These are phyloP conservation scores for Furcula furcula DNA, from an alignment of 2,888 invertebrate species.

Conservation along the genomic window DNA sequence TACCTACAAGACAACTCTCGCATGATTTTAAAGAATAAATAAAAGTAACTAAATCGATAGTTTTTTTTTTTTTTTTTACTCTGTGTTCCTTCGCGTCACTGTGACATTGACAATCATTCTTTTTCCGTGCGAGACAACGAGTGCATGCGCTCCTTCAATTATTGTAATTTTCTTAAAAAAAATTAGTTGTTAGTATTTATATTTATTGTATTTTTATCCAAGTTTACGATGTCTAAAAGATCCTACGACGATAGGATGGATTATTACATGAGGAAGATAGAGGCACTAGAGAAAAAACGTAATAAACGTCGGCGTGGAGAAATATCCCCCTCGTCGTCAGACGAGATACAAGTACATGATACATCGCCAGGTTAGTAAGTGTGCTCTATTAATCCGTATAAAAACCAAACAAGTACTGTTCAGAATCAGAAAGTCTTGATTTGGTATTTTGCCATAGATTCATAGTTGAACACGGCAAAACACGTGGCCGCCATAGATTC, in stretches of 20 bases:
- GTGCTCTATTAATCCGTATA: too few relatives aligned
- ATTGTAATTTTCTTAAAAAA: neutral
- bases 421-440: too few relatives aligned
- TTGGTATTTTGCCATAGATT: too few relatives aligned
- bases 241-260: neutral
- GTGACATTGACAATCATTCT: neutral
- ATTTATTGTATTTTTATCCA: too few relatives aligned
- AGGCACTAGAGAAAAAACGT: neutral
- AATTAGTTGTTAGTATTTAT: neutral
- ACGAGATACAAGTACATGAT: too few relatives aligned
- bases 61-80: neutral
- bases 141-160: neutral
- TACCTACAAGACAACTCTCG: neutral
- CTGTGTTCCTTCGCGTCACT: neutral
- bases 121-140: neutral
- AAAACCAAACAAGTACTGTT: too few relatives aligned
- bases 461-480: too few relatives aligned
- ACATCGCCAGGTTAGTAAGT: too few relatives aligned
- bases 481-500: too few relatives aligned
- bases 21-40: neutral
- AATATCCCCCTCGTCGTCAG: neutral
- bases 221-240: neutral
- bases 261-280: neutral
- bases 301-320: neutral
- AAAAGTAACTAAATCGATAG: too few relatives aligned